phyloP scores from a whole-genome alignment of 2,888 invertebrate genomes.

The Apodemia hepburni region DNA sequence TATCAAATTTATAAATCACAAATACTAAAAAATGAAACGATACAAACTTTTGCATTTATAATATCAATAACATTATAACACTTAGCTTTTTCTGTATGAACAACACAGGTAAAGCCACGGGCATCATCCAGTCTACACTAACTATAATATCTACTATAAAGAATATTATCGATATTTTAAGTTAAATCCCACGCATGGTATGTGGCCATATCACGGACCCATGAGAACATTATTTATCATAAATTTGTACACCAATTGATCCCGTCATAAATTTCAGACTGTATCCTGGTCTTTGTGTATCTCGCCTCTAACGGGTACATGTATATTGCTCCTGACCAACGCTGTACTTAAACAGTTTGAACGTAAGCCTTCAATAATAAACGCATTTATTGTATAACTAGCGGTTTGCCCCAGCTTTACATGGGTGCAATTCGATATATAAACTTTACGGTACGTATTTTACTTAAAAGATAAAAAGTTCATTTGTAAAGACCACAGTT shows the following conservation, averaged over 20 bases:
- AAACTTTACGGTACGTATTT: too few species aligned
- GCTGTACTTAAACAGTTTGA: background rate
- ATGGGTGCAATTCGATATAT: background rate
- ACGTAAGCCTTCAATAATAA: slow-evolving; percentile 1
- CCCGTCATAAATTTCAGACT: slow-evolving; percentile 6
- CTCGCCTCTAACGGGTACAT: slow-evolving; percentile 1
- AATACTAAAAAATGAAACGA: too few species aligned
- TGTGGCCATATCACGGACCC: slow-evolving; percentile 1
- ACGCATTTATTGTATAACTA: background rate
- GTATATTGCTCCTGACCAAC: slow-evolving; percentile 6
- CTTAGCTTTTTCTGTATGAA: too few species aligned
- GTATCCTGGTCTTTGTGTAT: slow-evolving; percentile 13
- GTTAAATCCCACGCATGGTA: slow-evolving; percentile 5
- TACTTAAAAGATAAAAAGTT: too few species aligned
- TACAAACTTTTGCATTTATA: too few species aligned
- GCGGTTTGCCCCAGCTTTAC: background rate
- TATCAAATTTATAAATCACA: too few species aligned
- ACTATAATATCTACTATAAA: background rate
- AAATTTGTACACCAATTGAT: slow-evolving; percentile 11
- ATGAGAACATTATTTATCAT: slow-evolving; percentile 11
- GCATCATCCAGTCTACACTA: too few species aligned
- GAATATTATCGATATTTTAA: background rate
- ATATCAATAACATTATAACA: too few species aligned
- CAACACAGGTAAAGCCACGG: too few species aligned
- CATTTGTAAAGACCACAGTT: too few species aligned